Conservation (phyloP, 2,797 vertebrate genomes). For the Pangasius sanitwongsei region DNA sequence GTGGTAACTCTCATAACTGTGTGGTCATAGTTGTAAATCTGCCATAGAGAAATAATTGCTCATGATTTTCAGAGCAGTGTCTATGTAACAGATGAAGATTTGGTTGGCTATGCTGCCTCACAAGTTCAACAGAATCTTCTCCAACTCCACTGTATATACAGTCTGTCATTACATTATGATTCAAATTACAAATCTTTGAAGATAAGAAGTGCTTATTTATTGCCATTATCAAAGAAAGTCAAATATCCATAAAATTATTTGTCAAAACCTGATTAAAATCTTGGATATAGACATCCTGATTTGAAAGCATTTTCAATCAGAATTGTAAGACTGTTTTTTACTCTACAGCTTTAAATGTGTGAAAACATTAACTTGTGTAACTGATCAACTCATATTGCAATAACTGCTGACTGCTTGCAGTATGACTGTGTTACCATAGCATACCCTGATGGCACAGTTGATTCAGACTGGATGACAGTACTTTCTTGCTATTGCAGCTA, state of each 20-base stretch:
- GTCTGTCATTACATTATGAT: slow-evolving; percentile 36
- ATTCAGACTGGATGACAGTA: background rate
- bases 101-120: slow-evolving; percentile 29
- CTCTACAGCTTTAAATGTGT: background rate
- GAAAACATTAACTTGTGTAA: background rate
- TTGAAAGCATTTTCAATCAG: background rate
- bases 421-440: background rate
- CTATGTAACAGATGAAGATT: slow-evolving; percentile 17
- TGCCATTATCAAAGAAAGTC: slow-evolving; percentile 53
- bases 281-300: background rate
- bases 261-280: slow-evolving; percentile 37
- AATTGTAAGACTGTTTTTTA: background rate
- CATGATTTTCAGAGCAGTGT: slow-evolving; percentile 14
- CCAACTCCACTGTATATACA: background rate
- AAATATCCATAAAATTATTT: slow-evolving; percentile 50
- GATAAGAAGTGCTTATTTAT: slow-evolving; percentile 60
- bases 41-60: background rate
- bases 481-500: background rate
- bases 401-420: background rate
- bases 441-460: background rate
- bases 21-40: background rate
- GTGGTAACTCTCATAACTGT: background rate
- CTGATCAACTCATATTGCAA: background rate
- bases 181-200: slow-evolving; percentile 54
- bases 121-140: background rate